Conservation (phyloP, 2,888 invertebrate genomes). For the Acrobasis repandana region DNA sequence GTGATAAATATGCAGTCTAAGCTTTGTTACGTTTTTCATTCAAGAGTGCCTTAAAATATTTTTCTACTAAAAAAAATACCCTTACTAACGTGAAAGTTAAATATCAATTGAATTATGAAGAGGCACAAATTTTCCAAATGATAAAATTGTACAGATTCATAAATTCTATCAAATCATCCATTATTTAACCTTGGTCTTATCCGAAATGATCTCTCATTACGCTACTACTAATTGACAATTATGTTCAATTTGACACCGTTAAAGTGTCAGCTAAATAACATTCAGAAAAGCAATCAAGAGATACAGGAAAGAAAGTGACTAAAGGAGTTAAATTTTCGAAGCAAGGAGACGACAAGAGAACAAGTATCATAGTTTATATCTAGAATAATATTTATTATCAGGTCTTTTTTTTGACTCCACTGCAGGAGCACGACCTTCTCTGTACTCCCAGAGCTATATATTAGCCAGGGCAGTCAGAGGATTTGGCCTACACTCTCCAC, state of each 20-base stretch:
- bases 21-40: no score
- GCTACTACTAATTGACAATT: conserved; percentile 13
- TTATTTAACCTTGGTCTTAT: conserved; percentile 9
- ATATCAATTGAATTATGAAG: neutral
- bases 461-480: no score
- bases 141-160: neutral
- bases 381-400: no score
- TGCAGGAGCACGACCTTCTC: no score
- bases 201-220: neutral
- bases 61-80: neutral
- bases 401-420: no score
- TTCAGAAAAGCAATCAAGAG: conserved; percentile 9
- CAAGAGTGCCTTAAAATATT: no score
- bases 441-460: no score
- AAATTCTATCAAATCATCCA: conserved; percentile 5
- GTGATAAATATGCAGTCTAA: no score
- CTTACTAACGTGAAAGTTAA: neutral
- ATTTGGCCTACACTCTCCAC: no score
- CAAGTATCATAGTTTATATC: no score
- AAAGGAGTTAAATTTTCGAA: neutral
- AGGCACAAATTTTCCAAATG: neutral
- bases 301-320: conserved; percentile 3
- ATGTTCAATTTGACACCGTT: conserved; percentile 1
- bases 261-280: conserved; percentile 7
- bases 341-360: neutral